These are phyloP conservation scores for Lethocerus indicus DNA, from an alignment of 1,140 invertebrate genomes.

Conservation along the genomic window DNA sequence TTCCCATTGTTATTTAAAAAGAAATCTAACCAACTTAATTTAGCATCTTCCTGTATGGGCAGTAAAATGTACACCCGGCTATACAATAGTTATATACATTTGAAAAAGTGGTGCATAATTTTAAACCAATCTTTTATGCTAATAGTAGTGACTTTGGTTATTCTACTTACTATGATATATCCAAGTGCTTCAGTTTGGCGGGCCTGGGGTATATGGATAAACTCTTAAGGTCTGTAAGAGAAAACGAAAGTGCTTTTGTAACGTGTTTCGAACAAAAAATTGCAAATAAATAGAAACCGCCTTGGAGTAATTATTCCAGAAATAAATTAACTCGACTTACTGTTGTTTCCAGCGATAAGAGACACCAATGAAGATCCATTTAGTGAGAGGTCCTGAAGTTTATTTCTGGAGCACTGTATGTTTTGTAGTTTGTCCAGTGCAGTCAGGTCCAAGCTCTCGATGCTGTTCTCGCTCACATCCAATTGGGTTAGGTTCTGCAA, in stretches of 20 bases:
- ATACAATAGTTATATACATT: too few species aligned
- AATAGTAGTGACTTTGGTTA: too few species aligned
- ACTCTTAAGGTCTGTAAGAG: slow-evolving; percentile 42
- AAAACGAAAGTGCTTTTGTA: slow-evolving; percentile 12
- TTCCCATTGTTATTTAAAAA: too few species aligned
- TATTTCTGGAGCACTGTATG: slow-evolving; percentile 52
- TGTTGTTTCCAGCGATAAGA: slow-evolving; percentile 54
- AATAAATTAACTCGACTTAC: slow-evolving; percentile 31
- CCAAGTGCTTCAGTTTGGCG: slow-evolving; percentile 47
- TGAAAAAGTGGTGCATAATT: too few species aligned
- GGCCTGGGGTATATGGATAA: slow-evolving; percentile 44
- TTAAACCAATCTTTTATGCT: too few species aligned
- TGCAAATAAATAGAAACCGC: background rate
- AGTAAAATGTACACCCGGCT: too few species aligned
- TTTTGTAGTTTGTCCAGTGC: slow-evolving; percentile 48
- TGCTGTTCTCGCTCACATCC: slow-evolving; percentile 62
- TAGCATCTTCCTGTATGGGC: too few species aligned
- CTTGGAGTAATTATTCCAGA: background rate
- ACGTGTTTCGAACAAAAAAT: background rate
- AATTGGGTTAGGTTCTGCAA: slow-evolving; percentile 48
- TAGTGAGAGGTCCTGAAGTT: slow-evolving; percentile 44
- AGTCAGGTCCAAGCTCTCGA: slow-evolving; percentile 52
- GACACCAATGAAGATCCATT: slow-evolving; percentile 46
- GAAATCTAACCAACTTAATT: too few species aligned
- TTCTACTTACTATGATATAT: slow-evolving; percentile 48